Percentiles rank a stretch among this genome's conserved stretches.
phyloP scores from a whole-genome alignment of 2,888 invertebrate species.

The Tanypteryx hageni region DNA sequence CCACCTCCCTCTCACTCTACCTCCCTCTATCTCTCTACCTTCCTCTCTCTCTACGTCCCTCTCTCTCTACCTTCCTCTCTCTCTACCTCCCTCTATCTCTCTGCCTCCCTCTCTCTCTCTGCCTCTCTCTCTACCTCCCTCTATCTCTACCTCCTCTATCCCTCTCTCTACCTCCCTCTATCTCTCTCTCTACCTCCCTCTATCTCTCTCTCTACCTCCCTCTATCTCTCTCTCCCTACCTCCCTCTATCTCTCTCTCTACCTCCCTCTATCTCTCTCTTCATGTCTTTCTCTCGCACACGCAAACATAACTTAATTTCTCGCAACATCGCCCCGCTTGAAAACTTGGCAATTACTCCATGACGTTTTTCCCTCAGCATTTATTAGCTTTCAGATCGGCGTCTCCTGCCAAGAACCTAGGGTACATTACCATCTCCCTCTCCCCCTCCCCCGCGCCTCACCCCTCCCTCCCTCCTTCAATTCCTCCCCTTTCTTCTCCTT shows the following conservation, averaged over 20 bases:
- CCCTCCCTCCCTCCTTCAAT: background rate
- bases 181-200: background rate
- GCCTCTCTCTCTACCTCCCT: background rate
- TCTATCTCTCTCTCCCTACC: background rate
- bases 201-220: too few relatives aligned
- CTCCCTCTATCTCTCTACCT: too few relatives aligned
- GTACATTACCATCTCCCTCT: constrained; percentile 15
- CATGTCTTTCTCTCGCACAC: background rate
- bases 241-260: too few relatives aligned
- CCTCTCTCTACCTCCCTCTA: too few relatives aligned
- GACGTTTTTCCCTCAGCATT: constrained; percentile 24
- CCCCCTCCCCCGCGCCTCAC: background rate
- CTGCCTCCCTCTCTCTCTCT: too few relatives aligned
- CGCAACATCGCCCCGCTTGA: constrained; percentile 46
- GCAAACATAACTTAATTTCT: constrained; percentile 52
- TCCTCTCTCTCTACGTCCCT: background rate
- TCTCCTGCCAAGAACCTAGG: constrained; percentile 41
- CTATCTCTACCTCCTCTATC: too few relatives aligned
- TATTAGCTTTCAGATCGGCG: constrained; percentile 42
- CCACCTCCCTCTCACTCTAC: background rate
- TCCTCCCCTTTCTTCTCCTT: background rate
- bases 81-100: background rate
- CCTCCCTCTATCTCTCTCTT: too few relatives aligned
- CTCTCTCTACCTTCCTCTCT: too few relatives aligned
- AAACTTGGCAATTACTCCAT: constrained; percentile 50